These are phyloP conservation scores for Isurus oxyrinchus DNA, from an alignment of 2,113 vertebrate genomes.

Conservation along the genomic window DNA sequence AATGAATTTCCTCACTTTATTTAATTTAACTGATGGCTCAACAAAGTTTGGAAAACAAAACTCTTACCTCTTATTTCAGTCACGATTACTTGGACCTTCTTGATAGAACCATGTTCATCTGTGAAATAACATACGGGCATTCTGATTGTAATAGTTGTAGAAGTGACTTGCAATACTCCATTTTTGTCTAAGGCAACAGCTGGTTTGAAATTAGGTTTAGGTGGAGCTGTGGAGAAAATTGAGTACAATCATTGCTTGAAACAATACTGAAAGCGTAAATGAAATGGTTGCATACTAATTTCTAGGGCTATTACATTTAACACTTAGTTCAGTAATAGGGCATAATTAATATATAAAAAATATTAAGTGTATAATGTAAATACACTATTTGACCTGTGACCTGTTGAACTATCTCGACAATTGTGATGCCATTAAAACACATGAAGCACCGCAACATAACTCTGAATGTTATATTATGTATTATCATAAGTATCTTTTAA, in stretches of 20 bases:
- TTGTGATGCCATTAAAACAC: background rate
- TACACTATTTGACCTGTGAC: background rate
- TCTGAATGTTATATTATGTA: background rate
- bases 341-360: background rate
- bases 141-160: conserved; percentile 78
- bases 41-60: background rate
- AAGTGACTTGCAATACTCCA: conserved; percentile 73
- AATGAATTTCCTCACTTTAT: background rate
- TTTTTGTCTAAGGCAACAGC: conserved; percentile 63
- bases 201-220: conserved; percentile 73
- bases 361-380: background rate
- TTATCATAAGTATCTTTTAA: background rate
- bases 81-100: conserved; percentile 85
- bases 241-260: background rate
- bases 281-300: background rate
- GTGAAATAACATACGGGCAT: conserved; percentile 91
- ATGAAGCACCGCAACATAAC: background rate
- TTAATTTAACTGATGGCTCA: background rate
- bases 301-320: background rate
- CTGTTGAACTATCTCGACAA: background rate
- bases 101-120: conserved; percentile 86
- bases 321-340: background rate
- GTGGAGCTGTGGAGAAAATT: conserved; percentile 63
- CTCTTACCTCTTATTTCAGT: conserved; percentile 79
- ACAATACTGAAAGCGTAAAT: background rate